These are phyloP conservation scores for Apamea crenata DNA, from an alignment of 2,888 invertebrate genomes.

Conservation along the genomic window DNA sequence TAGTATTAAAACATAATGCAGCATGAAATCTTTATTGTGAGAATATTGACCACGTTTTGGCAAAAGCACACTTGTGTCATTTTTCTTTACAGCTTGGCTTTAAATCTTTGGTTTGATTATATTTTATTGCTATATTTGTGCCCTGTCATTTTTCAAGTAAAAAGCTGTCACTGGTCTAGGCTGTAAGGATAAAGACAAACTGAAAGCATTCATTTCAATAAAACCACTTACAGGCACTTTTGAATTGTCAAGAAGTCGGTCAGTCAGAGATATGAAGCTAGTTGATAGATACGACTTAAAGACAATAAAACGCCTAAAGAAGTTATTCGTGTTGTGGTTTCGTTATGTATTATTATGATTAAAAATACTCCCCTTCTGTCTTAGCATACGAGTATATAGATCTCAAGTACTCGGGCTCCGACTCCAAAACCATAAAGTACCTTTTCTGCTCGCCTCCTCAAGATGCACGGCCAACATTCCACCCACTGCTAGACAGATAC, in stretches of 20 bases:
- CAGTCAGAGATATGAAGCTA: no score
- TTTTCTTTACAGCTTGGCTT: neutral
- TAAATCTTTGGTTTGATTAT: no score
- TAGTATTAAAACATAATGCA: neutral
- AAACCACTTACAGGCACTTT: no score
- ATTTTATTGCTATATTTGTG: no score
- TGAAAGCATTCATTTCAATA: no score
- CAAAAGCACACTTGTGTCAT: neutral
- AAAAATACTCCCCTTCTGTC: neutral
- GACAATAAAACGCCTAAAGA: no score
- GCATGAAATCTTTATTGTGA: neutral
- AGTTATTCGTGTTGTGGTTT: neutral
- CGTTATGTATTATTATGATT: neutral
- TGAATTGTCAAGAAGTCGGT: no score
- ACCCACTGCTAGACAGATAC: conserved; percentile 6
- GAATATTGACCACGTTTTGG: neutral
- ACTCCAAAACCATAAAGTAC: conserved; percentile 1
- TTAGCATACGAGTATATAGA: neutral
- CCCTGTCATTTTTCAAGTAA: no score
- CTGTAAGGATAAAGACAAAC: no score
- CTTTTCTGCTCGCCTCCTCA: neutral
- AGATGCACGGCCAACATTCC: conserved; percentile 22
- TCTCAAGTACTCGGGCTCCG: neutral
- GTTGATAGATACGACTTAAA: neutral
- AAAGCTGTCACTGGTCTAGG: no score